Percentiles rank a stretch among this genome's conserved stretches.
Conservation (phyloP, 2,113 vertebrate genomes). For the Apodemus speciosus region DNA sequence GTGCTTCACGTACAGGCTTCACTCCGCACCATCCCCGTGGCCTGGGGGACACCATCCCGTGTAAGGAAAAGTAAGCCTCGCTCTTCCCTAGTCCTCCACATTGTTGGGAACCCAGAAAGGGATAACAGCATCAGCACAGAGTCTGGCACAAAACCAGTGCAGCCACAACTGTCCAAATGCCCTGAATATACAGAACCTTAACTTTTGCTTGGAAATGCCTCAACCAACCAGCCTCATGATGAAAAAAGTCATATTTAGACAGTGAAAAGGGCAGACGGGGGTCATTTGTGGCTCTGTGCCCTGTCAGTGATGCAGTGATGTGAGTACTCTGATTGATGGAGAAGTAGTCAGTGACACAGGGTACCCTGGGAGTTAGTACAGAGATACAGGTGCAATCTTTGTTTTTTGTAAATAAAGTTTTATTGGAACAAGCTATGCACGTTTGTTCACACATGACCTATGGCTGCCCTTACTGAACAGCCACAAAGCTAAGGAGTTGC, state of each 20-base stretch:
- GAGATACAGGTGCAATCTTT: background rate
- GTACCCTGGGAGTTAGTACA: too few relatives aligned
- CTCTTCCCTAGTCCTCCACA: background rate
- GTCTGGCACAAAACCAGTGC: background rate
- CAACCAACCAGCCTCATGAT: background rate
- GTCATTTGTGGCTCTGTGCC: background rate
- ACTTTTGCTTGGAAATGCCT: background rate
- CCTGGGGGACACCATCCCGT: background rate
- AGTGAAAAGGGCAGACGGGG: background rate
- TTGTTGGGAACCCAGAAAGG: background rate
- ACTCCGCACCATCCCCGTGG: too few relatives aligned
- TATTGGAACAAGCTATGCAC: background rate
- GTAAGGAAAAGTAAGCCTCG: background rate
- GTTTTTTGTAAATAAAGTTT: slow-evolving; percentile 37
- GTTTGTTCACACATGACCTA: background rate
- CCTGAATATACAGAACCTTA: background rate
- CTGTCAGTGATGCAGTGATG: background rate
- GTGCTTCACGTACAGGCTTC: background rate
- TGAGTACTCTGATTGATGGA: background rate
- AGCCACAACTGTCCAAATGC: too few relatives aligned
- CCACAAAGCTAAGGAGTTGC: background rate
- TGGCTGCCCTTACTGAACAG: background rate
- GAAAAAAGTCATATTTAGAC: background rate
- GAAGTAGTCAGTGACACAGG: background rate
- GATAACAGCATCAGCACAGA: background rate